Base-by-base conservation (phyloP, 2,797 vertebrate species). In the Alcedo atthis region DNA sequence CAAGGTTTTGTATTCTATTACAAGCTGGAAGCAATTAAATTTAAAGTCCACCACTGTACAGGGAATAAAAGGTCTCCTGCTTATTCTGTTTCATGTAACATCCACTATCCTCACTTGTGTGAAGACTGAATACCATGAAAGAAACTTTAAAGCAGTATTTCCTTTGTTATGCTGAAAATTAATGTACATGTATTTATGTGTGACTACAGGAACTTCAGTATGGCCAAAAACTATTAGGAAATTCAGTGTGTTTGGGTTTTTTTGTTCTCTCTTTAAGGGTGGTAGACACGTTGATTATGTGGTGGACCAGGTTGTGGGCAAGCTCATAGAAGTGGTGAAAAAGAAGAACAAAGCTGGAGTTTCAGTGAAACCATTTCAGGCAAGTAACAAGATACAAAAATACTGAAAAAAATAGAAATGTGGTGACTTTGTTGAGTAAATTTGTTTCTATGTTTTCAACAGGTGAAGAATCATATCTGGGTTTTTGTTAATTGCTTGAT, bases 401-500 rank as follows among this genome's bases (percentile, higher is more conserved):
- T 74, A 42, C 6, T 85, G 63, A 43, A 73, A 40, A 37, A 87
- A 79, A 37, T 12, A 18, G 9, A 6, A 57, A 74, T 28, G 74
- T 92, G 30, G 32, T 62, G 61, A 43, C 93, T 78, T 35, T 90
- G 15, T 85, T 74, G 25, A 85, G n/a, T 92, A 74, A 95, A 81
- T 78, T 84, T 35, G 4, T 78, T 92, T 90, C 79, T 89, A 0
- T 95, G 42, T 93, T 80, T 96, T 96, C 59, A 69, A 94, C 97
- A 99, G 99, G 99, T 99, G 79, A 99, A 99, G 97, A 99, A 99
- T 96, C 98, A 99, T 64, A 97, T 99, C 91, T 99, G 98, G 98
- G 98, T 99, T 97, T 99, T 99, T 97, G 97, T 99, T 89, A 99
- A 99, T 83, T 98, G 98, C 88, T 98, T 99, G 92, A 99, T 99